Conservation (phyloP, 2,888 invertebrate genomes). For the Ectemnius cavifrons region DNA sequence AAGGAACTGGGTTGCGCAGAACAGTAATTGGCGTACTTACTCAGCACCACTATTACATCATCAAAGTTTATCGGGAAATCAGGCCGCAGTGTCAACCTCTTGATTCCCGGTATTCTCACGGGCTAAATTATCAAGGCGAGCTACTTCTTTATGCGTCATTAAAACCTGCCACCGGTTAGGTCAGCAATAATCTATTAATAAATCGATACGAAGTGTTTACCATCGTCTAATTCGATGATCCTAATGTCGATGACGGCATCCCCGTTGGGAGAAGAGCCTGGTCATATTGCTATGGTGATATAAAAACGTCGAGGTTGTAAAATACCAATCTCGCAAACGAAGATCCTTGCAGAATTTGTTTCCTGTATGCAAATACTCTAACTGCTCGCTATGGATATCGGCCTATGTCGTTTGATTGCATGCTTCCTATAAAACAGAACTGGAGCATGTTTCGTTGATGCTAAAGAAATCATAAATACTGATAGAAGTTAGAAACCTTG, state of each 20-base stretch:
- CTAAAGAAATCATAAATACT: too few species aligned
- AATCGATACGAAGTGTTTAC: constrained; percentile 35
- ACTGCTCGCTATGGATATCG: constrained; percentile 36
- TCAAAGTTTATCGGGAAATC: too few species aligned
- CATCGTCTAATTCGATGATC: constrained; percentile 36
- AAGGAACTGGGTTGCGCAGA: too few species aligned
- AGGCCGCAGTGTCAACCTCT: too few species aligned
- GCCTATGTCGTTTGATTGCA: constrained; percentile 25
- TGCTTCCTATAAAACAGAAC: constrained; percentile 32
- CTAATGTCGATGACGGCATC: constrained; percentile 33
- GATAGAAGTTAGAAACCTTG: too few species aligned
- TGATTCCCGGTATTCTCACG: not conserved
- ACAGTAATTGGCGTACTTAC: too few species aligned
- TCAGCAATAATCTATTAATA: constrained; percentile 48
- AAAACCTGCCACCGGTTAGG: constrained; percentile 29
- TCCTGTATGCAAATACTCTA: constrained; percentile 26
- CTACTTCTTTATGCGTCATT: constrained; percentile 47
- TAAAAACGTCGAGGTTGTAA: not conserved
- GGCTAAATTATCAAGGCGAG: constrained; percentile 30
- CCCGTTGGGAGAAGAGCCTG: too few species aligned
- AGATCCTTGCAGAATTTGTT: constrained; percentile 43
- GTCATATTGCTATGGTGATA: too few species aligned
- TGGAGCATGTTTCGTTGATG: too few species aligned
- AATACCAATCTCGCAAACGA: constrained; percentile 41
- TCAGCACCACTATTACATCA: too few species aligned